Evolutionary conservation across 2,888 invertebrate genomes (phyloP).

Genomic region (Rhagonycha fulva): DNA sequence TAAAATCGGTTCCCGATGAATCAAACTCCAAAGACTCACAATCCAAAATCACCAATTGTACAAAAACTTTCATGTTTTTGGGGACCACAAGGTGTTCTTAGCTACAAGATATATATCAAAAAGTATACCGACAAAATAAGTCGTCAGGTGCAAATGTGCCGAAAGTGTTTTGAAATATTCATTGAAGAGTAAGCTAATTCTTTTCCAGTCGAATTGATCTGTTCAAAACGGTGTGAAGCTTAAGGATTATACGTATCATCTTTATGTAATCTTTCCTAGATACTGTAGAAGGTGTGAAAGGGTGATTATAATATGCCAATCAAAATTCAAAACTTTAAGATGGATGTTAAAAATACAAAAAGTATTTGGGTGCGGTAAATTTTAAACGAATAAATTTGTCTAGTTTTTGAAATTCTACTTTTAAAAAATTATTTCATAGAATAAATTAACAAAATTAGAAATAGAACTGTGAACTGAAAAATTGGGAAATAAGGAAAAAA

Average conservation of each 20-base stretch:
- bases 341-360: background rate
- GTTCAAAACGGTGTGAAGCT: constrained; percentile 14
- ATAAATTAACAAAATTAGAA: no score
- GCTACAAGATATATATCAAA: constrained; percentile 8
- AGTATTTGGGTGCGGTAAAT: background rate
- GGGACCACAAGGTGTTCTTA: background rate
- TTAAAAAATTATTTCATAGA: no score
- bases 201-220: constrained; percentile 14
- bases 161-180: constrained; percentile 10
- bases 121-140: constrained; percentile 16
- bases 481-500: no score
- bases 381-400: background rate
- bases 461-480: no score
- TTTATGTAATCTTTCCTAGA: constrained; percentile 7
- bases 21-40: no score
- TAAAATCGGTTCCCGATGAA: no score
- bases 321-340: background rate
- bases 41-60: background rate
- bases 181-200: constrained; percentile 10
- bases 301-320: background rate
- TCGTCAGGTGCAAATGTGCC: constrained; percentile 21
- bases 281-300: constrained; percentile 14
- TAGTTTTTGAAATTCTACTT: no score
- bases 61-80: background rate
- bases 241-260: constrained; percentile 24